Conservation (phyloP, 1,140 invertebrate species). For the Bathynomus jamesi region DNA sequence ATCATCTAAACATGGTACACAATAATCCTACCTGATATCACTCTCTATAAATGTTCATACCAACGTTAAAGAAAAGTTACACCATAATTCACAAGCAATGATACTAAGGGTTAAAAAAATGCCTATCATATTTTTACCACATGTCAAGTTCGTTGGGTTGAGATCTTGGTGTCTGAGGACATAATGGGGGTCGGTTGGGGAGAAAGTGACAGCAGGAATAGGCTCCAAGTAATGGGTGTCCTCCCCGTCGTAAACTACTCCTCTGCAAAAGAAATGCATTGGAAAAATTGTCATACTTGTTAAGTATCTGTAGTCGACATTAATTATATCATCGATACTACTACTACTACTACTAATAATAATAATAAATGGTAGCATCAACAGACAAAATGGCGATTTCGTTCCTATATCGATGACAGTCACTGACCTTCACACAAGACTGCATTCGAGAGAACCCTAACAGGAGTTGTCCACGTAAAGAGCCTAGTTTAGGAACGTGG, state of each 20-base stretch:
- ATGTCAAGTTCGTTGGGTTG: conserved; percentile 25
- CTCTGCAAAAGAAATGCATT: conserved; percentile 47
- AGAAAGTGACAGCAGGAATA: conserved; percentile 43
- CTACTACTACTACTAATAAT: background rate
- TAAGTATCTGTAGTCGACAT: background rate
- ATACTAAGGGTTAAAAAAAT: too few relatives aligned
- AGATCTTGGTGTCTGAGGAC: conserved; percentile 59
- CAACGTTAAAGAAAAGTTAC: too few relatives aligned
- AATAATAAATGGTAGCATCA: background rate
- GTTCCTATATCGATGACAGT: conserved; percentile 1
- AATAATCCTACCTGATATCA: too few relatives aligned
- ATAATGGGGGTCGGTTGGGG: conserved; percentile 40
- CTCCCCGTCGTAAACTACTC: conserved; percentile 70
- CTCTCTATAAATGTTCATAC: too few relatives aligned
- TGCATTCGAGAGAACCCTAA: too few relatives aligned
- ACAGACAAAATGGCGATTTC: conserved; percentile 4
- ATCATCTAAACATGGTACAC: too few relatives aligned
- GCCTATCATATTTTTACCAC: too few relatives aligned
- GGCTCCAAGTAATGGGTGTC: conserved; percentile 66
- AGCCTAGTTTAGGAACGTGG: too few relatives aligned
- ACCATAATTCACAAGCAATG: too few relatives aligned
- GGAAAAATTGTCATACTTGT: background rate
- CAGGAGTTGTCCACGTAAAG: too few relatives aligned
- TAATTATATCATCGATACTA: background rate
- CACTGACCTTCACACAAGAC: too few relatives aligned